Evolutionary conservation across 1,140 invertebrate species (phyloP).

Genomic region (Dendrolimus kikuchii): DNA sequence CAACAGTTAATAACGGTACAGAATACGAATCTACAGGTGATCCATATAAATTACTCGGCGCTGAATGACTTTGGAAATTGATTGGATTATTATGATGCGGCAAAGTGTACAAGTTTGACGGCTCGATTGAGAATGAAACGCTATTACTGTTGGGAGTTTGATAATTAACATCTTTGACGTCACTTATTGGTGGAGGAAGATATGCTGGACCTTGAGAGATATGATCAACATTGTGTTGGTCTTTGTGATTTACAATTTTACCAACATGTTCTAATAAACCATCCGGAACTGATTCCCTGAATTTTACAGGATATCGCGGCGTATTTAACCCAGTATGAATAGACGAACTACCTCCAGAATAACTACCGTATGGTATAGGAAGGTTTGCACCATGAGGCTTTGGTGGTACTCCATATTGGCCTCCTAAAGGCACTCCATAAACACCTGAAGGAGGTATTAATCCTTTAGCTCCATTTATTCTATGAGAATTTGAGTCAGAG

Average conservation of each 20-base stretch:
- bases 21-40: conserved; percentile 71
- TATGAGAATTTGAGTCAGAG: conserved; percentile 50
- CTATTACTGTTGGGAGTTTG: conserved; percentile 36
- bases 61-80: conserved; percentile 47
- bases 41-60: conserved; percentile 52
- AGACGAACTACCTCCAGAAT: conserved; percentile 58
- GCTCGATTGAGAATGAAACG: conserved; percentile 57
- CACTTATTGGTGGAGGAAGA: conserved; percentile 76
- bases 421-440: conserved; percentile 71
- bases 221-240: conserved; percentile 58
- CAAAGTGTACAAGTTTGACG: conserved; percentile 65
- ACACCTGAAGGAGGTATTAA: conserved; percentile 71
- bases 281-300: conserved; percentile 79
- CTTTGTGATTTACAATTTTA: conserved; percentile 72
- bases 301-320: conserved; percentile 76
- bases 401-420: conserved; percentile 73
- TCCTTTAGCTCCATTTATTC: conserved; percentile 67
- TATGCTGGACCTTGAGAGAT: conserved; percentile 71
- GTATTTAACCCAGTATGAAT: conserved; percentile 56
- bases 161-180: conserved; percentile 54
- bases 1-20: conserved; percentile 61
- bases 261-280: conserved; percentile 78
- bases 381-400: conserved; percentile 56
- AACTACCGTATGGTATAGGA: conserved; percentile 58
- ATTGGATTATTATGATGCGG: conserved; percentile 56